Percentiles rank a stretch among this genome's conserved stretches.
These are phyloP conservation scores for Scolopax rusticola DNA, from an alignment of 2,797 vertebrate genomes.

Conservation along the genomic window DNA sequence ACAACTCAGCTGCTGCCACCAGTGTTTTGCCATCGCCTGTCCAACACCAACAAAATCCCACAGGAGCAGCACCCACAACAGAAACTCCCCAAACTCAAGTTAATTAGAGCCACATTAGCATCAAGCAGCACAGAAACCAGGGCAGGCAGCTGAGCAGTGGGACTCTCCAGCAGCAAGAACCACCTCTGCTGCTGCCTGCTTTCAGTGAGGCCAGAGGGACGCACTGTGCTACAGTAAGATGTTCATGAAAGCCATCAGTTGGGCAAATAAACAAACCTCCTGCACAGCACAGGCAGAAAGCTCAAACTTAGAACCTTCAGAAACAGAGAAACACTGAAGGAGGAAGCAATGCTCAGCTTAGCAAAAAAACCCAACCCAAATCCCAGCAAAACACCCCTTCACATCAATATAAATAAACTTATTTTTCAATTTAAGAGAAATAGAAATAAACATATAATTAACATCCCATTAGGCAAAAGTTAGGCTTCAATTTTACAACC, in stretches of 20 bases:
- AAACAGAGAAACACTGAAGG: not conserved
- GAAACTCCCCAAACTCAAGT: not conserved
- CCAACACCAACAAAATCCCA: not conserved
- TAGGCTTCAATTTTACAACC: not conserved
- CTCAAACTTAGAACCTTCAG: not conserved
- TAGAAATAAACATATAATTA: not conserved
- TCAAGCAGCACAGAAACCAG: not conserved
- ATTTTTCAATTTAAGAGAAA: not conserved
- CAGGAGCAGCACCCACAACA: not conserved
- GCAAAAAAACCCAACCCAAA: not conserved
- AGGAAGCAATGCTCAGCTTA: not conserved
- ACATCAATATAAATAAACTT: not conserved
- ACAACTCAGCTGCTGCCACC: not conserved
- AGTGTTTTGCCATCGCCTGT: not conserved
- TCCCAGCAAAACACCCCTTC: not conserved
- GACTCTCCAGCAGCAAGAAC: not conserved
- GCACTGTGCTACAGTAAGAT: rapidly evolving
- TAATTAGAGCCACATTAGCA: not conserved
- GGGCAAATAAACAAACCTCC: not conserved
- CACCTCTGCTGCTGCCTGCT: not conserved
- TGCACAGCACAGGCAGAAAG: not conserved
- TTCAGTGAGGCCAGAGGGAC: not conserved
- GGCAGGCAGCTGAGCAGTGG: not conserved
- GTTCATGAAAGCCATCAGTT: rapidly evolving
- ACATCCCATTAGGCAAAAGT: not conserved